A percentile compares a stretch with the other conserved stretches of the same genome.
Conservation (phyloP, 2,797 vertebrate species). For the Syncerus caffer region DNA sequence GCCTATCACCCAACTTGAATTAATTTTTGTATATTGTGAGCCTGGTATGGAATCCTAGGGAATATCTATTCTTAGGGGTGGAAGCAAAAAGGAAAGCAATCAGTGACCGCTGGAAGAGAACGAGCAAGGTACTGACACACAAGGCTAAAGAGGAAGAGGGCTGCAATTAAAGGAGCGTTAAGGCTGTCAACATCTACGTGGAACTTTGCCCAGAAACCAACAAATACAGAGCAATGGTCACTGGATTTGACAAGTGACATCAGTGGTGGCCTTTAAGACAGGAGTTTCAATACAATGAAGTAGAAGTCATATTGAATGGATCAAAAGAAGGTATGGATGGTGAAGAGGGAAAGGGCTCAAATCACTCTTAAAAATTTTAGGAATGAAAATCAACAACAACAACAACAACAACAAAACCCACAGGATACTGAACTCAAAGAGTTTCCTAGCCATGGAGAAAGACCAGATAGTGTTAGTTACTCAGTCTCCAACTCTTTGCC, state of each 20-base stretch:
- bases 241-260: neutral
- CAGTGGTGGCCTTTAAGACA: neutral
- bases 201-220: neutral
- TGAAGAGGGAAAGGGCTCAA: neutral
- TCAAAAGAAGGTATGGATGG: neutral
- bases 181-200: neutral
- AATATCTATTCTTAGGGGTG: neutral
- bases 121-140: neutral
- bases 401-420: neutral
- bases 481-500: neutral
- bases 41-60: neutral
- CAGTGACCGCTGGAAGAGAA: neutral
- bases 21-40: neutral
- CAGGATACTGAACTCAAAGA: neutral
- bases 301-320: neutral
- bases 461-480: neutral
- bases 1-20: neutral
- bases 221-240: neutral
- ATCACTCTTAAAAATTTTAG: neutral
- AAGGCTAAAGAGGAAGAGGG: neutral
- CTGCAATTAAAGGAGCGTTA: neutral
- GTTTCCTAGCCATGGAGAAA: neutral
- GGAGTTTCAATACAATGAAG: neutral
- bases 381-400: neutral
- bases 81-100: neutral